Conservation (phyloP, 2,797 vertebrate genomes). For the Threskiornis aethiopicus region DNA sequence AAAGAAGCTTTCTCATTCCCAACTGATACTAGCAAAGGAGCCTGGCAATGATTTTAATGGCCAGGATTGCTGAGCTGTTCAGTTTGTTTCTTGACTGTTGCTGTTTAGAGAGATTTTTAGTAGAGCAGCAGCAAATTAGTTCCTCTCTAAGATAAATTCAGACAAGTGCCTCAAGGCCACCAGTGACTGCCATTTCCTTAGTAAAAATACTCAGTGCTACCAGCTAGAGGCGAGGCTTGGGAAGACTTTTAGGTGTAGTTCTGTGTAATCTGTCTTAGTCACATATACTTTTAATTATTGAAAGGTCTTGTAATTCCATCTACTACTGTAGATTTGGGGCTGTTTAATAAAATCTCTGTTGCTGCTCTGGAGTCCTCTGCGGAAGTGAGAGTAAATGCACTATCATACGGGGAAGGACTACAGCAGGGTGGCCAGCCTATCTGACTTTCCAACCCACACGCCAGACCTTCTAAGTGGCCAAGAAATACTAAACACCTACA, state of each 20-base stretch:
- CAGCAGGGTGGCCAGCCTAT: background rate
- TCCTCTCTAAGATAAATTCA: conserved; percentile 9
- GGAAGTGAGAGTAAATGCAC: background rate
- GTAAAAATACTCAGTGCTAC: background rate
- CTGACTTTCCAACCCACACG: background rate
- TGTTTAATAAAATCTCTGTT: background rate
- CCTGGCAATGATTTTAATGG: background rate
- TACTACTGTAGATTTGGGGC: background rate
- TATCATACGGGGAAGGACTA: background rate
- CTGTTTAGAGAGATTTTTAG: conserved; percentile 9
- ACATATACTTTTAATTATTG: background rate
- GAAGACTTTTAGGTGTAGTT: background rate
- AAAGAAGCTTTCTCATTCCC: background rate
- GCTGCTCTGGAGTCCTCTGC: background rate
- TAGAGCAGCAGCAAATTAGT: conserved; percentile 19
- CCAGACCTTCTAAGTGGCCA: background rate
- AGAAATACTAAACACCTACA: background rate
- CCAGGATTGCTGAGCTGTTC: background rate
- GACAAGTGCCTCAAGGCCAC: conserved; percentile 8
- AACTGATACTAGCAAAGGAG: background rate
- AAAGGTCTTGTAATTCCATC: background rate
- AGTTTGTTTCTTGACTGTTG: background rate
- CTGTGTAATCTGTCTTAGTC: background rate
- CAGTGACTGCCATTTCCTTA: conserved; percentile 4
- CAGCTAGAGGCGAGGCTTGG: background rate